phyloP scores from a whole-genome alignment of 2,888 invertebrate species.

The Agrochola macilenta region DNA sequence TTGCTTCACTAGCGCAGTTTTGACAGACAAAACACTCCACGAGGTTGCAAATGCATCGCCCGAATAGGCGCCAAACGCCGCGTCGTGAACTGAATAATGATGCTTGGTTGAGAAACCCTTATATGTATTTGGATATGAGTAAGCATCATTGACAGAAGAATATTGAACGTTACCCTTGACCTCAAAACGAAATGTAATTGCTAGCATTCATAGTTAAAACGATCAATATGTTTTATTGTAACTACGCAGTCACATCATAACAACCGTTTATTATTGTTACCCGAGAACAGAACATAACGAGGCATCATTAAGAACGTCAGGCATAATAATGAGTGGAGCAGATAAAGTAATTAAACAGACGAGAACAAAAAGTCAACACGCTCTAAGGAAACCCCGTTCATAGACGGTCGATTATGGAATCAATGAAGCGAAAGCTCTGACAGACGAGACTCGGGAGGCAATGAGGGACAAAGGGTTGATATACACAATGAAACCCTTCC shows the following conservation, averaged over 20 bases:
- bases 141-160: conserved; percentile 67
- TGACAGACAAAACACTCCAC: conserved; percentile 70
- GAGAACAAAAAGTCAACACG: conserved; percentile 71
- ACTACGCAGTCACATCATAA: conserved; percentile 28
- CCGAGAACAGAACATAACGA: conserved; percentile 50
- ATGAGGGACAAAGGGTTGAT: conserved; percentile 76
- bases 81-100: conserved; percentile 79
- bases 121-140: conserved; percentile 69
- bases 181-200: conserved; percentile 60
- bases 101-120: conserved; percentile 77
- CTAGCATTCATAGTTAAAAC: conserved; percentile 39
- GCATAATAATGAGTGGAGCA: conserved; percentile 67
- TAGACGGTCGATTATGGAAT: conserved; percentile 75
- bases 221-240: conserved; percentile 36
- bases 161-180: conserved; percentile 72
- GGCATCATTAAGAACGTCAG: conserved; percentile 67
- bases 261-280: conserved; percentile 41
- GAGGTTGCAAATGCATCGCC: conserved; percentile 76
- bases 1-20: conserved; percentile 72
- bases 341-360: conserved; percentile 70
- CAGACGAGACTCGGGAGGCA: conserved; percentile 73
- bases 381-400: conserved; percentile 72
- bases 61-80: conserved; percentile 77
- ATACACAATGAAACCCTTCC: conserved; percentile 82
- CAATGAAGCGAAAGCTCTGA: conserved; percentile 71